Conservation (phyloP, 2,797 vertebrate genomes). For the Florisuga fusca region DNA sequence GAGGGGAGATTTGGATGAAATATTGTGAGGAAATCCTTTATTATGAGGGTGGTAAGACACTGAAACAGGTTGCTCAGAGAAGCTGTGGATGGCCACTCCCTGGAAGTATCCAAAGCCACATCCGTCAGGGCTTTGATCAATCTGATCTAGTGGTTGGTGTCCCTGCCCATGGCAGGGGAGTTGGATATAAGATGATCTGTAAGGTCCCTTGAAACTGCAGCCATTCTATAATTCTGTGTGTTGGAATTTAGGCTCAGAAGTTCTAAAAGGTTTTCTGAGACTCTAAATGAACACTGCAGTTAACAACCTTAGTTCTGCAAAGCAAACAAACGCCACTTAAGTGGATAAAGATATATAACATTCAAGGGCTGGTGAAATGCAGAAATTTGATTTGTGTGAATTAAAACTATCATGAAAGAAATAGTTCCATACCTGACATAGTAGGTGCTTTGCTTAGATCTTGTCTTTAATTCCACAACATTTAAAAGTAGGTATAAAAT, state of each 20-base stretch:
- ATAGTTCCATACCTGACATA: neutral
- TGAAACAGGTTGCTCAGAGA: too few relatives aligned
- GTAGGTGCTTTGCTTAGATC: constrained; percentile 36
- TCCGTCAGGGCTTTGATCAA: too few relatives aligned
- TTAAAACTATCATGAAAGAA: neutral
- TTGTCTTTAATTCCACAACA: constrained; percentile 2
- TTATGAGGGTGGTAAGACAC: too few relatives aligned
- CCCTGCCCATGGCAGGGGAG: too few relatives aligned
- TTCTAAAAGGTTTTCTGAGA: neutral
- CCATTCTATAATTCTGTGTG: too few relatives aligned
- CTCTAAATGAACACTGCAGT: neutral
- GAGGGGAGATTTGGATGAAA: too few relatives aligned
- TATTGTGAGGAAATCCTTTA: too few relatives aligned
- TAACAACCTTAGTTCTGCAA: neutral
- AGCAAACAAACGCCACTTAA: neutral
- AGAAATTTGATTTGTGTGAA: neutral
- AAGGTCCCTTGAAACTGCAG: too few relatives aligned
- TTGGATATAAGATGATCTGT: too few relatives aligned
- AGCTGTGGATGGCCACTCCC: too few relatives aligned
- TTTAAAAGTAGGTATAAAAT: constrained; percentile 32
- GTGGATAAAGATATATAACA: neutral
- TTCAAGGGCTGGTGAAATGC: neutral
- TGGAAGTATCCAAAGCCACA: too few relatives aligned
- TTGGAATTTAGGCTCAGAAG: neutral
- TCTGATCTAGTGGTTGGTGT: too few relatives aligned